These are phyloP conservation scores for Oryzias dopingdopingensis DNA, from an alignment of 2,797 vertebrate species.

Conservation along the genomic window DNA sequence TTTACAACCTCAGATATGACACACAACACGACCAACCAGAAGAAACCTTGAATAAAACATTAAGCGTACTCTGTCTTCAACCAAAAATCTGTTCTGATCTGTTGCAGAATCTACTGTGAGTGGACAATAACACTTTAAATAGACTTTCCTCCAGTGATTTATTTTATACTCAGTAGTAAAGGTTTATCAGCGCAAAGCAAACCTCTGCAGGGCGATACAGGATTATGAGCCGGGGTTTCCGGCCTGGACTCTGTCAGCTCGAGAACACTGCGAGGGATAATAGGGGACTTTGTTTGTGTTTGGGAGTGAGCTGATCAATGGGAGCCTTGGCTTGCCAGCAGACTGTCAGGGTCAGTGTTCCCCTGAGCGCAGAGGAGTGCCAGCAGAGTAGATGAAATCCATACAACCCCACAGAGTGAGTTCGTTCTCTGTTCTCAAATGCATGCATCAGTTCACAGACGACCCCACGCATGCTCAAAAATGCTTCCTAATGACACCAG, in stretches of 20 bases:
- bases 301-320: conserved; percentile 57
- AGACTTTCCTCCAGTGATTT: conserved; percentile 47
- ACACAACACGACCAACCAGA: conserved; percentile 8
- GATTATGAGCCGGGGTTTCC: conserved; percentile 25
- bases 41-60: conserved; percentile 3
- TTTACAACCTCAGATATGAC: background rate
- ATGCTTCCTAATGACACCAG: conserved; percentile 17
- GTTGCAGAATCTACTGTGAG: conserved; percentile 8
- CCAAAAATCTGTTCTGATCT: conserved; percentile 34
- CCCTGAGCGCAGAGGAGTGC: conserved; percentile 28
- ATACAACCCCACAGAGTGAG: conserved; percentile 39
- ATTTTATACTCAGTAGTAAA: conserved; percentile 34
- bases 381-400: conserved; percentile 39
- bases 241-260: conserved; percentile 28
- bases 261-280: conserved; percentile 22
- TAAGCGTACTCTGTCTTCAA: conserved; percentile 8
- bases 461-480: conserved; percentile 16
- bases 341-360: conserved; percentile 46
- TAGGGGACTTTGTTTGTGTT: conserved; percentile 47
- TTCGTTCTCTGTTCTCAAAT: conserved; percentile 43
- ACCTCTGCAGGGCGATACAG: conserved; percentile 28
- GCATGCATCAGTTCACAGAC: conserved; percentile 12
- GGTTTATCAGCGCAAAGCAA: conserved; percentile 54
- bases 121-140: conserved; percentile 29
- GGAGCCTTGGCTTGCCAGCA: conserved; percentile 17